Evolutionary conservation across 2,888 invertebrate genomes (phyloP).

Genomic region (Calephelis perditalis): DNA sequence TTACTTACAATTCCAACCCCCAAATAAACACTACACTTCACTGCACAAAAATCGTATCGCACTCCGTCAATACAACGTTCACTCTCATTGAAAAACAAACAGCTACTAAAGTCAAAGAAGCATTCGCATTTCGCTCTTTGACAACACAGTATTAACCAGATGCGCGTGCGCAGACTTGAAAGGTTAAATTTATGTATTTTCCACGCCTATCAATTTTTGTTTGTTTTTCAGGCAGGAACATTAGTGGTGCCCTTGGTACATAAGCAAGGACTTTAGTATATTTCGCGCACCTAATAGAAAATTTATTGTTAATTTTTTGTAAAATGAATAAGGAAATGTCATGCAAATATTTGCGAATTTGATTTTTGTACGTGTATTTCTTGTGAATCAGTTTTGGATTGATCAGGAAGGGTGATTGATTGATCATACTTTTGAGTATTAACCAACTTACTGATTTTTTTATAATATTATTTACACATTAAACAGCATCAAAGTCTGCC

Average conservation of each 20-base stretch:
- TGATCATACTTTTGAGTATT: too few species aligned
- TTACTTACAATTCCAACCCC: conserved; percentile 6
- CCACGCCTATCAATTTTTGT: conserved; percentile 8
- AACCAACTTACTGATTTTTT: too few species aligned
- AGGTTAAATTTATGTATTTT: not conserved
- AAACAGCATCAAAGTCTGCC: too few species aligned
- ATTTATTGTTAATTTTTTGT: too few species aligned
- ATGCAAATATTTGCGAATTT: too few species aligned
- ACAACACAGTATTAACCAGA: not conserved
- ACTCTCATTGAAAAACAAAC: conserved; percentile 5
- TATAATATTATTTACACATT: too few species aligned
- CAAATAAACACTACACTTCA: conserved; percentile 5
- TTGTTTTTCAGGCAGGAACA: conserved; percentile 6
- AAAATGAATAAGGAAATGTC: too few species aligned
- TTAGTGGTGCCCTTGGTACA: conserved; percentile 3
- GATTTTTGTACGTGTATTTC: too few species aligned
- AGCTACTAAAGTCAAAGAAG: conserved; percentile 9
- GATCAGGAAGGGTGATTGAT: too few species aligned
- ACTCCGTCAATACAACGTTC: not conserved
- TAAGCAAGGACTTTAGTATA: not conserved
- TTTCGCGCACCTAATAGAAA: too few species aligned
- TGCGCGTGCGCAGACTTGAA: conserved; percentile 3
- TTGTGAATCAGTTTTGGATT: too few species aligned
- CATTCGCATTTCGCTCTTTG: conserved; percentile 7
- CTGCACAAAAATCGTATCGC: conserved; percentile 3